Evolutionary conservation across 1,140 invertebrate species (phyloP), one percentile per base, ranked within the genome.

Genomic region (Ptiloglossa arizonensis): DNA sequence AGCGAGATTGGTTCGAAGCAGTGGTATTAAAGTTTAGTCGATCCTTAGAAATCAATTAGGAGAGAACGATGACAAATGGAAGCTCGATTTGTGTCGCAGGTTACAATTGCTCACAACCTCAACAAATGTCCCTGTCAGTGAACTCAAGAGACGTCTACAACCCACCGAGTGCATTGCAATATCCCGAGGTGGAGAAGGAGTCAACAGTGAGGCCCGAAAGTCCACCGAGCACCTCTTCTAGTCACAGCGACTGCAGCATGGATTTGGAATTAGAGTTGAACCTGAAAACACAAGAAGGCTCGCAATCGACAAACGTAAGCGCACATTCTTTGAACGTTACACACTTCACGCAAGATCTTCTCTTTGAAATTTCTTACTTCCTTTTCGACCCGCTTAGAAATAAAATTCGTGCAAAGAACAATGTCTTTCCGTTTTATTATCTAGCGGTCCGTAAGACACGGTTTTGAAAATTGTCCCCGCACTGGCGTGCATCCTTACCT

Each of bases 61-160:
- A n/a, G n/a, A n/a, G n/a, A n/a, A n/a, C n/a, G n/a, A n/a, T n/a
- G n/a, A n/a, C n/a, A n/a, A n/a, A n/a, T n/a, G n/a, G n/a, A n/a
- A n/a, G n/a, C n/a, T 3, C 17, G 9, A 22, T 35, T 35, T 6
- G 6, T 50, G 57, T 87, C 88, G 2, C 88, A 93, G 68, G 93
- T 86, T 74, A 89, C 69, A 86, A 86, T 71, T 89, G 90, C 89
- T 24, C 91, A 85, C 83, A 91, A 92, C 85, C 92, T 60, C 93
- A 94, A 80, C 95, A 94, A 2, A 93, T 97, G 85, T 95, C 95
- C 8, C 94, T 96, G 29, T 96, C 96, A 32, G 93, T 98, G 68
- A 97, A 98, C 91, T 96, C 95, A 24, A 96, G 94, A 80, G 95
- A 94, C 64, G 94, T 97, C 0, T 97, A 96, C 90, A 94, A 95